Evolutionary conservation across 1,140 invertebrate species (phyloP).

Genomic region (Plodia interpunctella): DNA sequence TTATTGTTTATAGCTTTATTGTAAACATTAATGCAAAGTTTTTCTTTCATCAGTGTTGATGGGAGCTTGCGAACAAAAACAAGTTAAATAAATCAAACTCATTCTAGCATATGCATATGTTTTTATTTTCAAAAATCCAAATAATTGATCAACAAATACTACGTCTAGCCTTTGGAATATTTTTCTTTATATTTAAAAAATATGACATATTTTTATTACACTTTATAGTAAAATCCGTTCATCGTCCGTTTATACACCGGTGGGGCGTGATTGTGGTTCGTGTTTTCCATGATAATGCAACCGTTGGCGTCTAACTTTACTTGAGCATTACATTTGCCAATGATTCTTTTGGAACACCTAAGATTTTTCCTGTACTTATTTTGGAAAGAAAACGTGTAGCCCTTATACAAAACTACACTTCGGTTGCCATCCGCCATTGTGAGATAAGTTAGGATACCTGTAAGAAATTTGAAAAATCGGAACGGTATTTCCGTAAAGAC

Average conservation of each 20-base stretch:
- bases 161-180: no score
- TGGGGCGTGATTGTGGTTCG: conserved; percentile 24
- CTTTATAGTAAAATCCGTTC: not conserved
- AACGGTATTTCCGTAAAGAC: no score
- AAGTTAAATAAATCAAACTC: not conserved
- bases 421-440: not conserved
- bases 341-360: conserved; percentile 16
- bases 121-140: no score
- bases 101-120: not conserved
- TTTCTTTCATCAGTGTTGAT: no score
- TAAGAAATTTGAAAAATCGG: not conserved
- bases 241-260: not conserved
- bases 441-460: not conserved
- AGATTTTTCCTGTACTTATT: not conserved
- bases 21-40: not conserved
- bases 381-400: conserved; percentile 11
- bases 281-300: conserved; percentile 9
- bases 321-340: conserved; percentile 20
- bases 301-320: conserved; percentile 9
- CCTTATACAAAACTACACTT: not conserved
- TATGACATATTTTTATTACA: no score
- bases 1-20: no score
- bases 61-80: no score
- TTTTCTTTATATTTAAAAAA: no score
- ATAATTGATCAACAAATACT: no score